Evolutionary conservation across 2,113 vertebrate species (phyloP).

Genomic region (Sialia sialis): DNA sequence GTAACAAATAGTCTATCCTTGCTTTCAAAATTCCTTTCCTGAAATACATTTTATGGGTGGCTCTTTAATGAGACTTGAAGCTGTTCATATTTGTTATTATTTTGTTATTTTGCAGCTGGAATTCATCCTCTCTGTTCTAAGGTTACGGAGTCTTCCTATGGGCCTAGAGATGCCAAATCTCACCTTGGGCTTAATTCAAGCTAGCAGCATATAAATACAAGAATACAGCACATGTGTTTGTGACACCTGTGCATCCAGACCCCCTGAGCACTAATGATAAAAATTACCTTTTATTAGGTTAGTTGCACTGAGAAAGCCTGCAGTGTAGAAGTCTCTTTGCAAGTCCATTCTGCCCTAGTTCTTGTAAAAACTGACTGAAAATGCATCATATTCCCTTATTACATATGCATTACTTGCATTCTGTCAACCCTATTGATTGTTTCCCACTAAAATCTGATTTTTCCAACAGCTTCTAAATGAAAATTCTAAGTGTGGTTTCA

Average conservation of each 20-base stretch:
- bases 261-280: neutral
- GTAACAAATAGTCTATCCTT: neutral
- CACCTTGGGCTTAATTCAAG: neutral
- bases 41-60: neutral
- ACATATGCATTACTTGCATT: neutral
- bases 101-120: neutral
- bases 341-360: neutral
- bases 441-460: neutral
- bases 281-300: neutral
- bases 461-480: neutral
- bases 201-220: neutral
- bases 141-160: neutral
- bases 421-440: neutral
- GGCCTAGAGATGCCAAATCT: neutral
- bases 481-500: neutral
- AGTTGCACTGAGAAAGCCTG: neutral
- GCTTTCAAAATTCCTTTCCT: neutral
- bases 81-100: neutral
- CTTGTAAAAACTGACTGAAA: neutral
- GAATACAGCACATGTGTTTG: neutral
- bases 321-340: neutral
- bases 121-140: neutral
- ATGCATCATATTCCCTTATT: neutral
- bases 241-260: neutral
- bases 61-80: neutral